Evolutionary conservation across 2,888 invertebrate genomes (phyloP), one percentile per base, ranked within the genome.

Genomic region (Drosophila koepferae): DNA sequence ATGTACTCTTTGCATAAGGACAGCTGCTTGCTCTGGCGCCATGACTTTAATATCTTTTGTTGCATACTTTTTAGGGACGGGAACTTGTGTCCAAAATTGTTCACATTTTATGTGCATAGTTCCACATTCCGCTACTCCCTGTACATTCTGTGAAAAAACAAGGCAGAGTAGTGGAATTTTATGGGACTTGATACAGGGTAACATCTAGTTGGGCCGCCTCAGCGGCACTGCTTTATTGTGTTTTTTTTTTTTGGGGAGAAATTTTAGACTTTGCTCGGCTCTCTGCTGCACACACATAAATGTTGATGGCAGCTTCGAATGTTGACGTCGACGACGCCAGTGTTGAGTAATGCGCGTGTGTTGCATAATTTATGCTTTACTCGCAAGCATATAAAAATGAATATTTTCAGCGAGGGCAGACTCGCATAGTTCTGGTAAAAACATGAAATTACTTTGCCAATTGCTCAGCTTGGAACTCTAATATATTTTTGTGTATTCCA

Each of bases 311-410:
- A 73, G 64, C 70, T 49, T 65, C 64, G 71, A 60, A 55, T 66
- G 61, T 48, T 53, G 51, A 54, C 44, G 59, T 41, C 71, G 62
- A 41, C 61, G 61, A 60, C 69, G 75, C 61, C 82, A 58, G 82
- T 74, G 75, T 85, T 84, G 84, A 82, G 82, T 82, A 87, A 84
- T 85, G 83, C 74, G 67, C 82, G 72, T 72, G 64, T 76, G 71
- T 63, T 84, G 88, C 88, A 87, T 87, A 82, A 87, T 82, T 87
- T 84, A 84, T 84, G 82, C 28, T 67, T 73, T 70, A 51, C 74
- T 55, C 56, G 74, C 74, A 63, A 41, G 72, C 77, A 49, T 63
- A 72, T 60, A 64, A 61, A 84, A 67, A 67, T 71, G 70, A 16
- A 49, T 72, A 78, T 56, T 73, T 59, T 60, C 54, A 34, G 40